Base-by-base conservation (phyloP, 2,797 vertebrate species). In the Prunella strophiata region DNA sequence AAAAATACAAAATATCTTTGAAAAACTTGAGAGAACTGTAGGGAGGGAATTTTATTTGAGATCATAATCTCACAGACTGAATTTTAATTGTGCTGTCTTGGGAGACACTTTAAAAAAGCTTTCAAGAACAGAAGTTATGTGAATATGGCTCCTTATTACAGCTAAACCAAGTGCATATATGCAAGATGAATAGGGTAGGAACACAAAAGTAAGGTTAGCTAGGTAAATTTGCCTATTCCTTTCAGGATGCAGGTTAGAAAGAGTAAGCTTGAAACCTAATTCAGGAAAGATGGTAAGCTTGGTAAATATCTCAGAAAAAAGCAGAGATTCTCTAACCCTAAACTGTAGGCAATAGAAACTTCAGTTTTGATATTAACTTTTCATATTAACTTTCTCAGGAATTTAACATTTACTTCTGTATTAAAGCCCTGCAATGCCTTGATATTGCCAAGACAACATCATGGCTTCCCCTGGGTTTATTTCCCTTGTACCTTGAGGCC, bases 401-500 rank as follows among this genome's bases (percentile, higher is more conserved):
- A 58, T 83, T 82, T 57, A 79, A 23, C 29, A 15, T 88, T 40
- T 84, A 32, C 17, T 61, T 67, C 13, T 67, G 5, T 72, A 13
- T 75, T 78, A 50, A 79, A 93, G 14, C 47, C 16, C 13, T 83
- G 11, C 1, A 1, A 13, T 43, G 7, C 43, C 30, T 70, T 59
- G 47, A 54, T 68, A 16, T 54, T 88, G 18, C 29, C 19, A 76
- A 50, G 40, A 36, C 23, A 65, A 34, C 26, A 82, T 17, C 7
- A 3, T 70, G 10, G 3, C 10, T 4, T 70, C 15, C 16, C 0
- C 3, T 66, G 2, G 15, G 1, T 72, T 75, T 62, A 16, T 59
- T 91, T 85, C 27, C 3, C 8, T 43, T 67, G 59, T 66, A 34
- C 12, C 3, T 3, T 50, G 40, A 77, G 25, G 32, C 30, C 32